These are phyloP conservation scores for Synergus japonicus DNA, from an alignment of 2,888 invertebrate species.

Conservation along the genomic window DNA sequence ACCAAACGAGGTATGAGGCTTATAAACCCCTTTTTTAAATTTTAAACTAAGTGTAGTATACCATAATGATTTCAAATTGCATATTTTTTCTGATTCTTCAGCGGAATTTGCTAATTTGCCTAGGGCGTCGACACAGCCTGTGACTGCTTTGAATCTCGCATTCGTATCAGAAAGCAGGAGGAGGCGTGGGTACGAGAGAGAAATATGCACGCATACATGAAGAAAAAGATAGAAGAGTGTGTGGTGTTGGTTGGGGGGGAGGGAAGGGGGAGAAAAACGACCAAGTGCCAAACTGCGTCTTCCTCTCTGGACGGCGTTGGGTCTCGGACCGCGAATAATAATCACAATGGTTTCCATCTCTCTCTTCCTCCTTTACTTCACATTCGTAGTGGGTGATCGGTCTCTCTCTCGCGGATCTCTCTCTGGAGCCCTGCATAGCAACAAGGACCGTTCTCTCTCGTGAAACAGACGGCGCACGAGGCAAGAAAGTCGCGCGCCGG, in stretches of 20 bases:
- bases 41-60: not conserved
- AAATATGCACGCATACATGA: slow-evolving; percentile 14
- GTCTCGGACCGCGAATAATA: slow-evolving; percentile 38
- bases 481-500: slow-evolving; percentile 51
- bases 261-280: slow-evolving; percentile 43
- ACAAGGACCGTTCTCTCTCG: slow-evolving; percentile 69
- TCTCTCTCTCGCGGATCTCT: slow-evolving; percentile 47
- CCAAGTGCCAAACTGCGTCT: slow-evolving; percentile 40
- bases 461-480: slow-evolving; percentile 53
- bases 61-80: not conserved
- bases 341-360: slow-evolving; percentile 32
- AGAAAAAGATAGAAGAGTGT: slow-evolving; percentile 31
- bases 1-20: too few species aligned
- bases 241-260: slow-evolving; percentile 3
- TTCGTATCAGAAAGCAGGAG: slow-evolving; percentile 34
- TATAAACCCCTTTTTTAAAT: not conserved
- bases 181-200: slow-evolving; percentile 41
- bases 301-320: slow-evolving; percentile 14
- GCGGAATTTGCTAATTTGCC: not conserved
- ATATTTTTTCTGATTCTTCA: not conserved
- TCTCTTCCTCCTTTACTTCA: slow-evolving; percentile 1
- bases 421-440: slow-evolving; percentile 70
- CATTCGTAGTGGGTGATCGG: slow-evolving; percentile 32
- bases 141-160: slow-evolving; percentile 13
- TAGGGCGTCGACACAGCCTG: slow-evolving; percentile 17